Percentiles rank a stretch among this genome's conserved stretches.
Conservation (phyloP, 1,140 invertebrate genomes). For the Apis dorsata region DNA sequence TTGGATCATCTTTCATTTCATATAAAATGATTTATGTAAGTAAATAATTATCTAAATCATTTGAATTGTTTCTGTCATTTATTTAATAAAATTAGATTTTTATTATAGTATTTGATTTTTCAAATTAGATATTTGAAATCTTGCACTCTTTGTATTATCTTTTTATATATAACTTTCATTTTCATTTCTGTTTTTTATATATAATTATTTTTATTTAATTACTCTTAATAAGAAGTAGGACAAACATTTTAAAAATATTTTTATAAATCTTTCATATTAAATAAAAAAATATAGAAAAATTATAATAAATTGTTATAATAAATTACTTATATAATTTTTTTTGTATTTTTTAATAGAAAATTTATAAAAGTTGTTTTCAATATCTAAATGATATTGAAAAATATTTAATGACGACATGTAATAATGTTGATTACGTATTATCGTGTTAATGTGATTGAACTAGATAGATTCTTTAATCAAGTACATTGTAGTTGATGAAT, state of each 20-base stretch:
- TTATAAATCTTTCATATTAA: neutral
- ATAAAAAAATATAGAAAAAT: neutral
- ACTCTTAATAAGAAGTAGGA: neutral
- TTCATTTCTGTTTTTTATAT: neutral
- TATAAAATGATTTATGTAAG: neutral
- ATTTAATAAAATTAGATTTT: neutral
- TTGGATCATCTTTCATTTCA: too few species aligned
- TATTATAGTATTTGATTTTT: neutral
- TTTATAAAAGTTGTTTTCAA: neutral
- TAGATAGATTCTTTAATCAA: conserved; percentile 27
- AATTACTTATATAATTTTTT: neutral
- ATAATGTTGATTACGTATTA: neutral
- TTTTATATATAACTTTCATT: neutral
- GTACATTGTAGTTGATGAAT: conserved; percentile 19
- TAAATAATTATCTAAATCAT: neutral
- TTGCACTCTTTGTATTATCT: neutral
- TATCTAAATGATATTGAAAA: too few species aligned
- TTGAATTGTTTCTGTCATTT: neutral
- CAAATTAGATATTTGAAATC: neutral
- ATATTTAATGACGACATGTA: neutral
- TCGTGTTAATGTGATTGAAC: neutral
- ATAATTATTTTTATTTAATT: neutral
- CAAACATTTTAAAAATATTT: neutral
- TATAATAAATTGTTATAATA: neutral
- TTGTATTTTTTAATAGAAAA: neutral